These are phyloP conservation scores for Cepphus grylle DNA, from an alignment of 2,113 vertebrate species.

Conservation along the genomic window DNA sequence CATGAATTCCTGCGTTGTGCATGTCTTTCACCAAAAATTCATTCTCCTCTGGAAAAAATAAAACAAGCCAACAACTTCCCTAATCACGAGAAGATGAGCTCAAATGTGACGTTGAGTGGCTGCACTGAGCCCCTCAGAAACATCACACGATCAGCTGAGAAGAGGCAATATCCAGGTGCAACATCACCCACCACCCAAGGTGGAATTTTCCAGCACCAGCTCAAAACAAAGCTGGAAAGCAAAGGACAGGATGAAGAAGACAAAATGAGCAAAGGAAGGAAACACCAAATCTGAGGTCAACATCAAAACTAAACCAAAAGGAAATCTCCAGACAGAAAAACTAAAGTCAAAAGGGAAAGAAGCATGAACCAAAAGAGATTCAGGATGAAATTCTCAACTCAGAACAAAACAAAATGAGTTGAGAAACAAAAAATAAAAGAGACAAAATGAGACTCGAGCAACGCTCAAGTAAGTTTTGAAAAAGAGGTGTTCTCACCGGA, in stretches of 20 bases:
- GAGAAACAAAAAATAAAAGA: background rate
- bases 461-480: background rate
- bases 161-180: background rate
- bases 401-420: background rate
- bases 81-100: background rate
- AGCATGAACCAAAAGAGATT: background rate
- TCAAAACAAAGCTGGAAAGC: background rate
- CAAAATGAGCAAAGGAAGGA: background rate
- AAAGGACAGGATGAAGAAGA: background rate
- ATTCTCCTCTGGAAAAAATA: background rate
- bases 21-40: background rate
- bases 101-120: background rate
- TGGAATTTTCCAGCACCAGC: background rate
- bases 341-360: background rate
- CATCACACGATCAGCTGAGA: fast-evolving
- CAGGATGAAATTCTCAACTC: background rate
- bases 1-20: background rate
- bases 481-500: background rate
- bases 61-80: background rate
- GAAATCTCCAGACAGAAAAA: background rate
- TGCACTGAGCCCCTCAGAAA: background rate
- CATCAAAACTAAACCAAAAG: background rate
- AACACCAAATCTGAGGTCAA: background rate
- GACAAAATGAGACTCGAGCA: background rate
- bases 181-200: background rate